These are phyloP conservation scores for Smutsia temminckii DNA, from an alignment of 2,797 vertebrate genomes.

Conservation along the genomic window DNA sequence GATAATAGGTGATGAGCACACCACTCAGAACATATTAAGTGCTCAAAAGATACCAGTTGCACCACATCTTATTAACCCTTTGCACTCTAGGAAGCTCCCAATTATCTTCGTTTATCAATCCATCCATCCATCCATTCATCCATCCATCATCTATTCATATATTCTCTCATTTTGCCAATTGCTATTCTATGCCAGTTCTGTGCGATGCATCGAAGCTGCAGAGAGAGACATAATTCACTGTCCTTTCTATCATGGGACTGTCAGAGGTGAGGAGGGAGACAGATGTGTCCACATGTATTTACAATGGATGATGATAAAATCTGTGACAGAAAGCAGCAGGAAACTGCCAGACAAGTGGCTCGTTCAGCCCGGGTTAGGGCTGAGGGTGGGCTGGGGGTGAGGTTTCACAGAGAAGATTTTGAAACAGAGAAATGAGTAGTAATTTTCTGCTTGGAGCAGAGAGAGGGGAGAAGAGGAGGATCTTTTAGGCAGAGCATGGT, in stretches of 20 bases:
- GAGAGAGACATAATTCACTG: not conserved
- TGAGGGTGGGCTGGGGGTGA: accelerated
- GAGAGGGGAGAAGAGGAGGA: accelerated
- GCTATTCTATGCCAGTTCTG: not conserved
- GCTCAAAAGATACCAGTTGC: not conserved
- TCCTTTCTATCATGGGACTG: not conserved
- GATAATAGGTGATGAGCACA: not conserved
- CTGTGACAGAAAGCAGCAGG: not conserved
- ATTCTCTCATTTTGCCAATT: not conserved
- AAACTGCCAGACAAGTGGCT: not conserved
- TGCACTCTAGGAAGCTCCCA: not conserved
- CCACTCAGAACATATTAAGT: not conserved
- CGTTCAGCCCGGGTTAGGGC: accelerated
- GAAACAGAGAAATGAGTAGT: not conserved
- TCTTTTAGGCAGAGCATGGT: not conserved
- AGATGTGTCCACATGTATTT: not conserved
- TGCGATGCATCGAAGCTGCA: not conserved
- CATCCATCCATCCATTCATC: not conserved
- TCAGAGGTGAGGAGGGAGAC: not conserved
- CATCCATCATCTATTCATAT: not conserved
- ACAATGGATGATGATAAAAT: not conserved
- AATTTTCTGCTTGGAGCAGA: not conserved
- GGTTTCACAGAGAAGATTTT: not conserved
- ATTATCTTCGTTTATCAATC: not conserved
- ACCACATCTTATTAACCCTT: not conserved